Percentiles rank a stretch among this genome's conserved stretches.
phyloP scores from a whole-genome alignment of 2,888 invertebrate species.

The Alentia gelatinosa region DNA sequence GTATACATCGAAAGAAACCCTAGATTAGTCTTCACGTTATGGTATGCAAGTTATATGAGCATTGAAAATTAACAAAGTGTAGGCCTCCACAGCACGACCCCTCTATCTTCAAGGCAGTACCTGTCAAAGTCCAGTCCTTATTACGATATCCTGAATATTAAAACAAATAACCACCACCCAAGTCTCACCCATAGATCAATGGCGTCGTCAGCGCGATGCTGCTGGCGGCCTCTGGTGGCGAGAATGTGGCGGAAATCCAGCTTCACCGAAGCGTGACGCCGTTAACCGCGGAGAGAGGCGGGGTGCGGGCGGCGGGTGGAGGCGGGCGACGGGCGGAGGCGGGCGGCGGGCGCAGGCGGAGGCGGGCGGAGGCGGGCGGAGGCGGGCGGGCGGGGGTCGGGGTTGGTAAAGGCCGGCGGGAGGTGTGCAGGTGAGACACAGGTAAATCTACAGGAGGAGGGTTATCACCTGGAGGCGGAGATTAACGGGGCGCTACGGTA shows the following conservation, averaged over 20 bases:
- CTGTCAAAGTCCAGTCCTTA: too few relatives aligned
- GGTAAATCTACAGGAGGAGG: neutral
- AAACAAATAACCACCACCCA: too few relatives aligned
- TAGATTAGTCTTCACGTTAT: too few relatives aligned
- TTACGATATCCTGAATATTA: too few relatives aligned
- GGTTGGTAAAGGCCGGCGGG: neutral
- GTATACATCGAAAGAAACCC: too few relatives aligned
- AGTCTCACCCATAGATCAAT: too few relatives aligned
- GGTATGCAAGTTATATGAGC: too few relatives aligned
- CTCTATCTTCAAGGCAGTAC: too few relatives aligned
- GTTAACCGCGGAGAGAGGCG: neutral
- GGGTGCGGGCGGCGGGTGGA: neutral
- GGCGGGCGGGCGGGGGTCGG: neutral
- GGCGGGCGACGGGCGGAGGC: neutral
- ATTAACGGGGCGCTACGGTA: neutral
- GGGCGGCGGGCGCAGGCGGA: neutral
- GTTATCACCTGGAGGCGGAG: neutral
- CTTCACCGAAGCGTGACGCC: neutral
- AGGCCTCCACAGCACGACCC: too few relatives aligned
- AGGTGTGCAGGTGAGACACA: neutral
- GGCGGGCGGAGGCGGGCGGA: neutral
- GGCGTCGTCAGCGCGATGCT: too few relatives aligned
- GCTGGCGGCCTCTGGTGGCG: neutral
- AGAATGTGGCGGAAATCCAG: neutral
- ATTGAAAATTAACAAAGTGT: too few relatives aligned